Evolutionary conservation across 2,888 invertebrate genomes (phyloP), one percentile per base, ranked within the genome.

Genomic region (Campoletis raptor): DNA sequence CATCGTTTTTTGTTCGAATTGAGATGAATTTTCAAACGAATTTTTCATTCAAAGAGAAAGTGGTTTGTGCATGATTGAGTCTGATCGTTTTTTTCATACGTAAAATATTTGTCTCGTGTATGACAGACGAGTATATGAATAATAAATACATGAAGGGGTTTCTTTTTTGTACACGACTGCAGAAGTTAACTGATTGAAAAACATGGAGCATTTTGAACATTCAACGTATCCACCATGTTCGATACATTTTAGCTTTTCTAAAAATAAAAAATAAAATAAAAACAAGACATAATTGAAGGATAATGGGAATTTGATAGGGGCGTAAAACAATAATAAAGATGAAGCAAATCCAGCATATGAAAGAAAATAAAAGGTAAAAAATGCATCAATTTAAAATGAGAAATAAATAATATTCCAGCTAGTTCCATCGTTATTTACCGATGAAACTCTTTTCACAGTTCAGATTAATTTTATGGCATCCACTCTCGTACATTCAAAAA

Each of bases 381-480:
- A n/a, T 54, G 54, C 12, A 36, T 73, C n/a, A 36, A 73, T 73
- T 52, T 9, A 54, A 37, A 12, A 54, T 9, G 10, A 36, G 37
- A 36, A 36, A n/a, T 37, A 10, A 48, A 30, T 18, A 36, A 18
- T 30, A 6, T 48, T 30, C 15, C 9, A 18, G 45, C 30, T 70
- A 4, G 48, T 30, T 48, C 15, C 7, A 48, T 61, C 15, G 30
- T 61, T 30, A 30, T 30, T 30, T 61, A 30, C 30, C 30, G 61
- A 61, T 48, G 4, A n/a, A 48, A n/a, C 9, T 48, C 30, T 48
- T 70, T 73, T 57, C 9, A 42, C 24, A 15, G 57, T 74, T 15
- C 18, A 15, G 21, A 37, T 74, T 40, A 42, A 40, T 74, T 74
- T 57, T 9, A 73, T 57, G 45, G 21, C 10, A 42, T 21, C 57